Evolutionary conservation across 2,113 vertebrate genomes (phyloP).

Genomic region (Ameiurus melas): DNA sequence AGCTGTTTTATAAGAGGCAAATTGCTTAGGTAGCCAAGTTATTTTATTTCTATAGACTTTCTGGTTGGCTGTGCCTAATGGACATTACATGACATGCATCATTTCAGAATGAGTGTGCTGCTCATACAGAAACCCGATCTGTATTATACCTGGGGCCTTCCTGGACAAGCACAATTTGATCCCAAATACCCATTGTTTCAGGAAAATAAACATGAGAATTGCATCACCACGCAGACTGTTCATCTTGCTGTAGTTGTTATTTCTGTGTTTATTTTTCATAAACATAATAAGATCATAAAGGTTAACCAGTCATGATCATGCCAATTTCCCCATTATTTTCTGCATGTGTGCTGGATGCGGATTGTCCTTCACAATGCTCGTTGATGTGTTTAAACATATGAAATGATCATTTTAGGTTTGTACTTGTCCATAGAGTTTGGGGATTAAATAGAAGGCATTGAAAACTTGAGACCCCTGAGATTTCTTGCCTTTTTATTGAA

Average conservation of each 20-base stretch:
- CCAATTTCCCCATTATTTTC: not conserved
- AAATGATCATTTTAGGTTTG: not conserved
- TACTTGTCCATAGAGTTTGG: not conserved
- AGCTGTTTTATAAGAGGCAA: not conserved
- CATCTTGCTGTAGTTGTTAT: not conserved
- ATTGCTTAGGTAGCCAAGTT: slow-evolving; percentile 9
- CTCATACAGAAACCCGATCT: not conserved
- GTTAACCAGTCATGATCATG: not conserved
- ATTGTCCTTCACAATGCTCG: not conserved
- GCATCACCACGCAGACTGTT: not conserved
- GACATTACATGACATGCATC: not conserved
- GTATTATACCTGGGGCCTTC: not conserved
- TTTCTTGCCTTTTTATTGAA: not conserved
- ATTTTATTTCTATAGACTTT: not conserved
- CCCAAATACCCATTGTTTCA: not conserved
- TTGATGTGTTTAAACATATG: not conserved
- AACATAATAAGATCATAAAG: not conserved
- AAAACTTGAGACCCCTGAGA: not conserved
- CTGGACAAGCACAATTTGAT: slow-evolving; percentile 10
- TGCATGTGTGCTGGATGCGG: not conserved
- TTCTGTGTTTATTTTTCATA: not conserved
- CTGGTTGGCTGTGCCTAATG: not conserved
- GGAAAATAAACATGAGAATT: not conserved
- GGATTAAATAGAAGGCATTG: not conserved
- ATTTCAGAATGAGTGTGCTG: not conserved